Evolutionary conservation across 2,888 invertebrate species (phyloP), one percentile per base, ranked within the genome.

Genomic region (Euclidia mi): DNA sequence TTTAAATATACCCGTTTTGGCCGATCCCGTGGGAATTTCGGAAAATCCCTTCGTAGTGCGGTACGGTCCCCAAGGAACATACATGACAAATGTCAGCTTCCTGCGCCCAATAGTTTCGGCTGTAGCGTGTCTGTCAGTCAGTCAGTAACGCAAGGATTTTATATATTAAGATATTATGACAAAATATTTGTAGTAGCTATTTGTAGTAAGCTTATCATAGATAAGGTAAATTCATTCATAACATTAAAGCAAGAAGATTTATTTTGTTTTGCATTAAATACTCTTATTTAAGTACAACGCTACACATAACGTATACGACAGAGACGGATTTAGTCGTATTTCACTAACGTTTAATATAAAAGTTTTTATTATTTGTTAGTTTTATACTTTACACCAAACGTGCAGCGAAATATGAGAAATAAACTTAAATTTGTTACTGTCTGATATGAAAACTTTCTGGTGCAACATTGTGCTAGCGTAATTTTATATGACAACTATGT

Each of bases 281-380:
- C 1, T 11, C 11, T n/a, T n/a, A 11, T 11, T 2, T n/a, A n/a
- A n/a, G n/a, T 12, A 25, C 32, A 32, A 2, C 11, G 12, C 32
- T 11, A 32, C 1, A 32, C 12, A 32, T n/a, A n/a, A 32, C n/a
- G 32, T 11, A 32, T 11, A 11, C 11, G 4, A 32, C 2, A 32
- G 29, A 29, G 32, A 32, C 11, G n/a, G 4, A 32, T 3, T 32
- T 11, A 11, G 4, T 1, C n/a, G 32, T 11, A 32, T 32, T 32
- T 11, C 3, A 11, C 32, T 4, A 32, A 32, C 32, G n/a, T 32
- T 10, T n/a, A 34, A 7, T 34, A 6, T 34, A 1, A 34, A 34
- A 34, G 34, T 34, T 34, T 32, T 11, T 32, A 9, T 34, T 34
- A 32, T 34, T 34, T 14, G 15, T 9, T 34, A 34, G 34, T 34